Conservation (phyloP, 2,797 vertebrate genomes). For the Enteromius paludinosus region DNA sequence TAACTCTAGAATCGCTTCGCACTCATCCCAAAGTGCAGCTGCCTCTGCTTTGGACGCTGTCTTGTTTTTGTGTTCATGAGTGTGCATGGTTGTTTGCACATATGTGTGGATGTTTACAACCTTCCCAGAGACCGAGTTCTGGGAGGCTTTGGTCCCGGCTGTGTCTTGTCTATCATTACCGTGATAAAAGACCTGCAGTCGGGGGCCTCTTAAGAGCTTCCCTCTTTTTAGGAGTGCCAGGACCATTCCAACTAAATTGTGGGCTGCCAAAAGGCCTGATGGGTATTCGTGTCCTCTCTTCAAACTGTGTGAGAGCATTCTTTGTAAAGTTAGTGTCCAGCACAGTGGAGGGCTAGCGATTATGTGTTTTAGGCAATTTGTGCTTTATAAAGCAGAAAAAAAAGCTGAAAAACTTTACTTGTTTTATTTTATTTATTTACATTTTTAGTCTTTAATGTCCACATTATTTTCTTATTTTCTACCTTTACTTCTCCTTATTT, state of each 20-base stretch:
- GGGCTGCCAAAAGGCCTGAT: slow-evolving; percentile 77
- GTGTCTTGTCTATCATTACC: slow-evolving; percentile 79
- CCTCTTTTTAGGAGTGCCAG: slow-evolving; percentile 70
- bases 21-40: slow-evolving; percentile 20
- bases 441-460: background rate
- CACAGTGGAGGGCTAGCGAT: slow-evolving; percentile 17
- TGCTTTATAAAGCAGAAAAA: background rate
- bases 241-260: slow-evolving; percentile 80
- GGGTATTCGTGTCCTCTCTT: slow-evolving; percentile 77
- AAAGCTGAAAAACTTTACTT: background rate
- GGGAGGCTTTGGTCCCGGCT: slow-evolving; percentile 66
- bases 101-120: slow-evolving; percentile 49
- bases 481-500: background rate
- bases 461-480: background rate
- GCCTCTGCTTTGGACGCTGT: slow-evolving; percentile 30
- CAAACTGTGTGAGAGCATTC: slow-evolving; percentile 69
- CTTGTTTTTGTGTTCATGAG: slow-evolving; percentile 34
- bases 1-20: background rate
- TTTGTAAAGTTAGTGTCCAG: slow-evolving; percentile 63
- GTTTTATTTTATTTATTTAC: background rate
- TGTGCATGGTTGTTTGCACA: slow-evolving; percentile 58
- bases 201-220: slow-evolving; percentile 74
- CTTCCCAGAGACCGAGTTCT: slow-evolving; percentile 66
- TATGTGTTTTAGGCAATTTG: slow-evolving; percentile 18
- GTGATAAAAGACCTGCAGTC: slow-evolving; percentile 82